phyloP scores from a whole-genome alignment of 2,113 vertebrate species.

The Calidris pugnax region DNA sequence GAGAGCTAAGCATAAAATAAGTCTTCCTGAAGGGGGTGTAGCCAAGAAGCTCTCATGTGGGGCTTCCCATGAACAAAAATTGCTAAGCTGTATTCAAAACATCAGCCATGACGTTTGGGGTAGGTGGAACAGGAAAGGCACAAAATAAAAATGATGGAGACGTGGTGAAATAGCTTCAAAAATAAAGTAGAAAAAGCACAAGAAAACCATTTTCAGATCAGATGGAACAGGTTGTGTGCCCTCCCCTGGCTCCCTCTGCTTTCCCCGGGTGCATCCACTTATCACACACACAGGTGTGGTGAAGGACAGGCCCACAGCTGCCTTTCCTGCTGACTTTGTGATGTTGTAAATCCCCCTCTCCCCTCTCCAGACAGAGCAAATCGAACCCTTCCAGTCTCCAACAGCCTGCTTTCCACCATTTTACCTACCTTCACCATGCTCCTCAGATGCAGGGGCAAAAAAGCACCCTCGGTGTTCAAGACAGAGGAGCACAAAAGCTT shows the following conservation, averaged over 20 bases:
- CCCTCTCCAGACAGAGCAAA: neutral
- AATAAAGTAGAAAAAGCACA: neutral
- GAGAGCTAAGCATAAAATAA: neutral
- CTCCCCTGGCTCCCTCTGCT: neutral
- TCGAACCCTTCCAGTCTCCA: neutral
- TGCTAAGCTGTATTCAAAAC: neutral
- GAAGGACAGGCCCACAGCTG: neutral
- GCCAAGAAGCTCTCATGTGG: neutral
- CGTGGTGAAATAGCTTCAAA: neutral
- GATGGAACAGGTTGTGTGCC: neutral
- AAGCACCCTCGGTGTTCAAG: neutral
- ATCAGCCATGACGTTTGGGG: neutral
- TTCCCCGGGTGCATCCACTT: neutral
- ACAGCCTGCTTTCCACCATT: neutral
- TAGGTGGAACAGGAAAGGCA: neutral
- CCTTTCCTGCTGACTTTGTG: neutral
- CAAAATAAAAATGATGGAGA: fast-evolving
- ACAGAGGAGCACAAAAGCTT: neutral
- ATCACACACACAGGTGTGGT: neutral
- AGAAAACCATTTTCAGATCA: neutral
- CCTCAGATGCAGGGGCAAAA: neutral
- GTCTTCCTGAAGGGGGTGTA: neutral
- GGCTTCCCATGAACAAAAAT: fast-evolving
- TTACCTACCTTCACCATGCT: neutral
- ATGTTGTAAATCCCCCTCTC: neutral